Percentiles rank a stretch among this genome's conserved stretches.
phyloP scores from a whole-genome alignment of 2,113 vertebrate species.

The Perca fluviatilis region DNA sequence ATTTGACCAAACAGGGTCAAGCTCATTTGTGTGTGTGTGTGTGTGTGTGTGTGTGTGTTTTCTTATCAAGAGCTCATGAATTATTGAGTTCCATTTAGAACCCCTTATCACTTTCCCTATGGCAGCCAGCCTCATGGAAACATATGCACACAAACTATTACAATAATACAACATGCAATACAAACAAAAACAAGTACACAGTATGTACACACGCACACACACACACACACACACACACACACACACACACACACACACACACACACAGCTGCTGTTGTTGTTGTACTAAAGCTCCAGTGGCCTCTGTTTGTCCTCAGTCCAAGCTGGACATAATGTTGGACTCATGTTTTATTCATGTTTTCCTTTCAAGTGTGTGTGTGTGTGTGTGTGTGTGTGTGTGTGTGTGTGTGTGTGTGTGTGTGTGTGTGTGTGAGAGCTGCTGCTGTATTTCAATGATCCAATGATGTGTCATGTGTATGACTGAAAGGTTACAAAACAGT shows the following conservation, averaged over 20 bases:
- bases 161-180: conserved; percentile 24
- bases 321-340: conserved; percentile 31
- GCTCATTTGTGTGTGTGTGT: background rate
- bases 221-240: background rate
- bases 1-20: too few species aligned
- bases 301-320: conserved; percentile 46
- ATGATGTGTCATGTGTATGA: conserved; percentile 4
- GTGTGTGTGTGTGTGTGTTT: background rate
- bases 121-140: conserved; percentile 59
- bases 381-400: conserved; percentile 4
- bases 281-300: conserved; percentile 14
- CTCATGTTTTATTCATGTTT: conserved; percentile 58
- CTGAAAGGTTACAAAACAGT: background rate
- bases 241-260: background rate
- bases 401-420: conserved; percentile 10
- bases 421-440: background rate
- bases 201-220: background rate
- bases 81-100: conserved; percentile 74
- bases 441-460: background rate
- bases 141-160: conserved; percentile 29
- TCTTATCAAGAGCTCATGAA: conserved; percentile 71
- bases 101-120: conserved; percentile 68
- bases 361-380: background rate
- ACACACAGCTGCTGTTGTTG: background rate
- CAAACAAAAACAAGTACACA: conserved; percentile 30